Conservation (phyloP, 2,888 invertebrate genomes). For the Argyresthia goedartella region DNA sequence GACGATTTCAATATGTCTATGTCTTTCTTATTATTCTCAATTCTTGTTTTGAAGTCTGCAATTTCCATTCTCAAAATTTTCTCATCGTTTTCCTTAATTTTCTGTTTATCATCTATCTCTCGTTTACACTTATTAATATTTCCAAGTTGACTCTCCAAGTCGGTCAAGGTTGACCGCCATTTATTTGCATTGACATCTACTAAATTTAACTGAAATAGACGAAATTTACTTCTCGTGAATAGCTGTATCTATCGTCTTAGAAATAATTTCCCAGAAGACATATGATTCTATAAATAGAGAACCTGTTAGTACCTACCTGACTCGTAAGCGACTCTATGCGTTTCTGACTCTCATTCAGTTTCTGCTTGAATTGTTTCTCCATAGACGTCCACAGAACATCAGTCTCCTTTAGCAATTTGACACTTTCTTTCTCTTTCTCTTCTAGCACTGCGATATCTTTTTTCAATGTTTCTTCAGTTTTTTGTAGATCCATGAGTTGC, state of each 20-base stretch:
- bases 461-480: constrained; percentile 63
- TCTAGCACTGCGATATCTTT: constrained; percentile 71
- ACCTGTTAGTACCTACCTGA: neutral
- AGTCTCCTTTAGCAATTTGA: constrained; percentile 63
- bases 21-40: constrained; percentile 32
- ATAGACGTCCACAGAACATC: constrained; percentile 69
- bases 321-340: constrained; percentile 27
- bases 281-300: neutral
- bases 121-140: constrained; percentile 28
- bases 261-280: too few species aligned
- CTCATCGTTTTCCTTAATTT: constrained; percentile 39
- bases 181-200: constrained; percentile 34
- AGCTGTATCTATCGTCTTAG: too few species aligned
- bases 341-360: constrained; percentile 34
- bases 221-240: too few species aligned
- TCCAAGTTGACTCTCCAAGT: constrained; percentile 37
- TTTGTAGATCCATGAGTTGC: constrained; percentile 60
- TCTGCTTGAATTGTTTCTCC: constrained; percentile 57
- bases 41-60: constrained; percentile 27
- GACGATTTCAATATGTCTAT: constrained; percentile 21
- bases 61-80: constrained; percentile 39
- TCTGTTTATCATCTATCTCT: constrained; percentile 34
- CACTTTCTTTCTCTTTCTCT: constrained; percentile 67
- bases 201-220: constrained; percentile 31
- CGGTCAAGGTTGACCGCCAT: constrained; percentile 49